phyloP scores from a whole-genome alignment of 2,888 invertebrate genomes.

The Eupeodes luniger region DNA sequence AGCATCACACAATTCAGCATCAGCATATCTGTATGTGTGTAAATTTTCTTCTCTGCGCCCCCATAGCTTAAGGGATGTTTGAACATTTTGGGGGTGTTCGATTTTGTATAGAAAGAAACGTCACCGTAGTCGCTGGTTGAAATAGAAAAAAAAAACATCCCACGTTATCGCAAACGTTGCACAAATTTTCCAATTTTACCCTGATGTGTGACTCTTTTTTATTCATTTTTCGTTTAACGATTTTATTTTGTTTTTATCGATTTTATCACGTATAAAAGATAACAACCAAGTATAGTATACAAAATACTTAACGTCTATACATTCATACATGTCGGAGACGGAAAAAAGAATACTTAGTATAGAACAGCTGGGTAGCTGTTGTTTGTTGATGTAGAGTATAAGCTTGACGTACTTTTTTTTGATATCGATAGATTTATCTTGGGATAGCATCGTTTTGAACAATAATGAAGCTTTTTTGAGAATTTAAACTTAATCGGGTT shows the following conservation, averaged over 20 bases:
- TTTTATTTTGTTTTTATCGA: slow-evolving; percentile 72
- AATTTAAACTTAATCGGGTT: not conserved
- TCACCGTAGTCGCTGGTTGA: not conserved
- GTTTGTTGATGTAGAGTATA: not conserved
- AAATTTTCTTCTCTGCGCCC: slow-evolving; percentile 23
- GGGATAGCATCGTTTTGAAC: not conserved
- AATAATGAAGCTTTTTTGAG: not conserved
- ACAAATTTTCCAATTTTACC: slow-evolving; percentile 74
- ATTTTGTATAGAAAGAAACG: not conserved
- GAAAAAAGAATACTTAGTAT: too few relatives aligned
- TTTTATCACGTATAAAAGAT: slow-evolving; percentile 65
- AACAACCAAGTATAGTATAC: slow-evolving; percentile 6
- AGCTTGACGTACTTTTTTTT: not conserved
- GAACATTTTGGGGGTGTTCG: slow-evolving; percentile 25
- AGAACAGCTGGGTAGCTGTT: slow-evolving; percentile 6
- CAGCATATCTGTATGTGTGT: not conserved
- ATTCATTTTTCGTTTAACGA: slow-evolving; percentile 43
- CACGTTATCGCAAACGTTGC: slow-evolving; percentile 74
- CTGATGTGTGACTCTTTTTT: slow-evolving; percentile 60
- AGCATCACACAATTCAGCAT: not conserved
- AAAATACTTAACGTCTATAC: too few relatives aligned
- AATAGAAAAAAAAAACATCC: slow-evolving; percentile 59
- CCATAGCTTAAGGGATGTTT: slow-evolving; percentile 37
- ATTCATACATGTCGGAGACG: too few relatives aligned
- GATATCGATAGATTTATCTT: not conserved